These are phyloP conservation scores for Poeciliopsis paucimaculata DNA, from an alignment of 2,797 vertebrate species.

Conservation along the genomic window DNA sequence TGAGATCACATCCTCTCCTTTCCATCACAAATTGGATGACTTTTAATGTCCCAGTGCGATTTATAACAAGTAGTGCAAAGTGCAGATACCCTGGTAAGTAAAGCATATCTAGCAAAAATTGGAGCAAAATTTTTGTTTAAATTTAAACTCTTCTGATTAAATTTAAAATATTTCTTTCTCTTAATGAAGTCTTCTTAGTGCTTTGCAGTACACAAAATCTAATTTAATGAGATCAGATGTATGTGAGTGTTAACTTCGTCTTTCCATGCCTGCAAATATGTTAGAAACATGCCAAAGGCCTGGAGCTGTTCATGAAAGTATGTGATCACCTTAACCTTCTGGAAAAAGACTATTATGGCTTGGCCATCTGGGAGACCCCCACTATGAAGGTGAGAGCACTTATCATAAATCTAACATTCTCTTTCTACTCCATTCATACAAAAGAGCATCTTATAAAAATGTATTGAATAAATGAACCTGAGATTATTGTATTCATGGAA, in stretches of 20 bases:
- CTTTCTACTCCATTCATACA: background rate
- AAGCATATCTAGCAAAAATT: background rate
- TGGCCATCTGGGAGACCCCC: slow-evolving; percentile 89
- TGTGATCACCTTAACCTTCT: slow-evolving; percentile 96
- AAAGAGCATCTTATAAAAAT: background rate
- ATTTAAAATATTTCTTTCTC: background rate
- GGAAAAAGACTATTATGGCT: slow-evolving; percentile 95
- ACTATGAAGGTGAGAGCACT: slow-evolving; percentile 85
- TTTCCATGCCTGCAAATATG: slow-evolving; percentile 9
- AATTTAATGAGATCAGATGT: background rate
- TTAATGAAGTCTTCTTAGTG: background rate
- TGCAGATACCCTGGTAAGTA: background rate
- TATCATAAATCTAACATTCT: background rate
- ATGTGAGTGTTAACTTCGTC: background rate
- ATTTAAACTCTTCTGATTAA: too few species aligned
- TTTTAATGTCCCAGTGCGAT: background rate
- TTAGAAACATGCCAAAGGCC: slow-evolving; percentile 95
- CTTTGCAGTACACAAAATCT: background rate
- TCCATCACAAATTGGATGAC: background rate
- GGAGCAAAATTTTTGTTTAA: too few species aligned
- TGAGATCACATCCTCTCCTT: background rate
- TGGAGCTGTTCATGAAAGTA: slow-evolving; percentile 92
- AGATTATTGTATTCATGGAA: background rate
- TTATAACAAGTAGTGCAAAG: background rate
- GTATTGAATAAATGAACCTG: background rate